Evolutionary conservation across 2,888 invertebrate species (phyloP), one percentile per base, ranked within the genome.

Genomic region (Parnassius apollo): DNA sequence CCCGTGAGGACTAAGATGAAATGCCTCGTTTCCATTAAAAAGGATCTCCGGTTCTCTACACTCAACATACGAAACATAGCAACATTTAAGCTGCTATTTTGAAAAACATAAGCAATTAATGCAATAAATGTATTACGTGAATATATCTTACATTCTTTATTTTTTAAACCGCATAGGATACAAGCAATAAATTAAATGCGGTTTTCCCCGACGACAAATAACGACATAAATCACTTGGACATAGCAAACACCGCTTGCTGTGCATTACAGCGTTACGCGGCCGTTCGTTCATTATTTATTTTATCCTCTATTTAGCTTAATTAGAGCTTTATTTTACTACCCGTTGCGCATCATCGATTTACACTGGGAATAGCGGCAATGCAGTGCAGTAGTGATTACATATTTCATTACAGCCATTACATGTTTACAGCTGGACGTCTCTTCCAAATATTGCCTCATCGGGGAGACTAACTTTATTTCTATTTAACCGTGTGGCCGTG

Each of bases 151-250:
- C 35, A 11, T 46, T 46, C 46, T n/a, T 46, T 46, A n/a, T n/a
- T n/a, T 12, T 46, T 46, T n/a, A 46, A 46, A 46, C 12, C 46
- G 13, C 45, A 42, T 42, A 44, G 42, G 12, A 12, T 48, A 60
- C 48, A 50, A 56, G 42, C 57, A 62, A 61, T 65, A 57, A 75
- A 77, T 77, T 75, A 75, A 67, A 69, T 67, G 80, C 75, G 82
- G 82, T 79, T 84, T 82, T 83, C 81, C 78, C 72, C 77, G 75
- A 75, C 75, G 82, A 83, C 83, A 82, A 83, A 83, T 83, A 75
- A 80, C 67, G 66, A 68, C 67, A 76, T 83, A 83, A 83, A 83
- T 83, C 72, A 74, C 59, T 46, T 11, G 65, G 54, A 53, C 54
- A 54, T 54, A 54, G 58, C 45, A 50, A 55, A 55, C 63, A 42